Base-by-base conservation (phyloP, 2,113 vertebrate species). In the Chamaea fasciata region DNA sequence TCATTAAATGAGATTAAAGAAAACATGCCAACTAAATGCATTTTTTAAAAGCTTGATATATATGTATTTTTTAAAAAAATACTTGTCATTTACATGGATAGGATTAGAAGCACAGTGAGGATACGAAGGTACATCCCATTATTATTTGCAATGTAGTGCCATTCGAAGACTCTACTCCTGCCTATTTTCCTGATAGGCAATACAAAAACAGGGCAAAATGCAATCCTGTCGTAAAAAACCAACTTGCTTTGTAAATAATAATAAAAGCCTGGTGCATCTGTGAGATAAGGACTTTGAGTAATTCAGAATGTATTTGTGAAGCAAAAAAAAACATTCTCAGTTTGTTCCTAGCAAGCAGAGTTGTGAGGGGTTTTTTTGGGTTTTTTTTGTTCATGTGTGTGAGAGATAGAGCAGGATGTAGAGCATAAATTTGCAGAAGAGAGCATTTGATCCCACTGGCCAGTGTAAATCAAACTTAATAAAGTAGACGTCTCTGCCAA, bases 231-330 rank as follows among this genome's bases (percentile, higher is more conserved):
- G 62, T 87, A 26, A 79, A 92, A 70, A 85, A 10, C 1, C 17
- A 79, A 21, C 33, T 90, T 90, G 42, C 62, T 79, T 93, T 68
- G 21, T 90, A 79, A 62, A 57, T 46, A 91, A 68, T 22, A 79
- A 27, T 30, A 22, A 42, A 83, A 86, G 5, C 22, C 84, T 79
- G 18, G 23, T 84, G 41, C 28, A 56, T 57, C 27, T 80, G 37
- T 63, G 49, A 69, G 63, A 73, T 37, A 77, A 88, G 46, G 41
- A 53, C 39, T 53, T 76, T 73, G 47, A 90, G n/a, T 52, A 75
- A 95, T 53, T 27, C 55, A 65, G n/a, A 64, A 64, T 28, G 3
- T 23, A 18, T 73, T 60, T 77, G 31, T 89, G n/a, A 88, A 55
- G 37, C 4, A 35, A 41, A 89, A 77, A 59, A 24, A n/a, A n/a